These are phyloP conservation scores for Aplysina aerophoba DNA, from an alignment of 37 sponge, comb jelly and placozoan genomes.

Conservation along the genomic window DNA sequence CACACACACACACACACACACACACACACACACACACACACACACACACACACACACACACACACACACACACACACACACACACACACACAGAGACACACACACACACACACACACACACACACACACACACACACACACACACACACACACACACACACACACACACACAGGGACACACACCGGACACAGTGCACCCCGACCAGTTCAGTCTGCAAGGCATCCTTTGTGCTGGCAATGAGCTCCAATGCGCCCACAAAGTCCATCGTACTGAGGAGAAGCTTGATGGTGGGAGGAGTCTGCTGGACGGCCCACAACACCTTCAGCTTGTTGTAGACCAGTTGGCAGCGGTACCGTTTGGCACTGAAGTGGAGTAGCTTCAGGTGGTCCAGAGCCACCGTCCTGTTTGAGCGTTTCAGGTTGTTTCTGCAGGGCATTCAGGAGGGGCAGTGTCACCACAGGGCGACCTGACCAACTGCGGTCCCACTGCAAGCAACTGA, in stretches of 20 bases:
- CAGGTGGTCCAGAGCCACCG: conserved; percentile 38
- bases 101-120: conserved; percentile 7
- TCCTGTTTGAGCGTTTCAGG: conserved; percentile 33
- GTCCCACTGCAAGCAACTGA: not conserved
- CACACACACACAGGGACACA: conserved; percentile 21
- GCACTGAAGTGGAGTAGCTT: conserved; percentile 37
- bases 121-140: not conserved
- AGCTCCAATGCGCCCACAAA: conserved; percentile 96
- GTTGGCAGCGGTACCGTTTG: not conserved
- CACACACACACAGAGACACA: conserved; percentile 39
- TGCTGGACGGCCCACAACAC: conserved; percentile 88
- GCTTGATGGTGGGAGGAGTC: conserved; percentile 96
- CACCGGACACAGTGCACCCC: conserved; percentile 91
- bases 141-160: not conserved
- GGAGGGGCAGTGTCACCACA: no score
- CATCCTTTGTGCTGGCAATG: conserved; percentile 93
- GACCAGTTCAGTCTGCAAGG: conserved; percentile 82
- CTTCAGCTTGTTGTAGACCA: conserved; percentile 64
- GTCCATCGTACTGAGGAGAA: conserved; percentile 88
- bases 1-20: no score
- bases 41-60: no score
- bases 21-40: no score
- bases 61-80: no score
- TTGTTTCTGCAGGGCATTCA: conserved; percentile 37
- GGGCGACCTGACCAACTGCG: no score